Evolutionary conservation across 2,113 vertebrate genomes (phyloP).

Genomic region (Cyanoliseus patagonus): DNA sequence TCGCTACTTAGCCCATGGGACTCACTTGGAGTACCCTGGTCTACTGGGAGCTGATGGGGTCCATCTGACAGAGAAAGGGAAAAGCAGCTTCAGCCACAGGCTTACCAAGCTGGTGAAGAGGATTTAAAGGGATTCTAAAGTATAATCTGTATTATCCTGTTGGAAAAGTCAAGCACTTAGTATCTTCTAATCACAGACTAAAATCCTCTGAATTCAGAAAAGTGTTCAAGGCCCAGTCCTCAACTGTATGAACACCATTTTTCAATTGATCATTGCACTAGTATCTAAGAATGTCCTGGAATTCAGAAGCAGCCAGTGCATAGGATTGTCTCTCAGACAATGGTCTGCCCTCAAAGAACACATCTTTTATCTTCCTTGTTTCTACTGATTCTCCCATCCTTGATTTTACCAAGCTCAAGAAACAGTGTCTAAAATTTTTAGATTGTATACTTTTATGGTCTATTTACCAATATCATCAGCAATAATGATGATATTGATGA

Average conservation of each 20-base stretch:
- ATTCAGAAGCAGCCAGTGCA: background rate
- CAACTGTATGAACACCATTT: background rate
- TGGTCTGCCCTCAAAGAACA: background rate
- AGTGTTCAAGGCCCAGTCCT: background rate
- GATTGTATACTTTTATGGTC: background rate
- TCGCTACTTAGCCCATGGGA: background rate
- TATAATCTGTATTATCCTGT: background rate
- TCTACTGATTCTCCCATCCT: background rate
- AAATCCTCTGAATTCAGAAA: background rate
- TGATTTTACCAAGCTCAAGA: background rate
- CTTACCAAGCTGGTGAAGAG: background rate
- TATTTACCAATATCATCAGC: background rate
- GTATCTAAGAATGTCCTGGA: background rate
- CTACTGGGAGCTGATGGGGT: background rate
- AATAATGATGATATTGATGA: too few relatives aligned
- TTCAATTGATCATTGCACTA: background rate
- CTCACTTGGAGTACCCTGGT: background rate
- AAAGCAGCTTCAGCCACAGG: background rate
- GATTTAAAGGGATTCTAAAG: background rate
- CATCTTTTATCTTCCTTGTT: rapidly evolving
- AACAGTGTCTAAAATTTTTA: background rate
- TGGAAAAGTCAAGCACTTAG: background rate
- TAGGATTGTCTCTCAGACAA: background rate
- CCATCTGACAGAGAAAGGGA: background rate
- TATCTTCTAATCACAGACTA: background rate